Conservation (phyloP, 2,888 invertebrate species). For the Danaus chrysippus region DNA sequence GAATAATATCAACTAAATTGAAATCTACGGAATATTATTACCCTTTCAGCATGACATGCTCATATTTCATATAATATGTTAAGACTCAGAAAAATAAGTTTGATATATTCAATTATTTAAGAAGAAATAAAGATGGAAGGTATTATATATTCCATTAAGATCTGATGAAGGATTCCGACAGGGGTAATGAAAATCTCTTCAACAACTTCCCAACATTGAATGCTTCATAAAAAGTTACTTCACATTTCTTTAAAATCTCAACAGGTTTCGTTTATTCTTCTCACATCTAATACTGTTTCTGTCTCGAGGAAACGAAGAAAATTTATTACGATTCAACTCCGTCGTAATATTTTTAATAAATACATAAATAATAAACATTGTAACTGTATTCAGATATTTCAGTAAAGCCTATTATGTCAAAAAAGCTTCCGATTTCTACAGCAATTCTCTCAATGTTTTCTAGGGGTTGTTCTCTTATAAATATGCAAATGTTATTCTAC, state of each 20-base stretch:
- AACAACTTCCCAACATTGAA: too few relatives aligned
- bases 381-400: conserved; percentile 24
- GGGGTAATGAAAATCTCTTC: too few relatives aligned
- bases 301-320: too few relatives aligned
- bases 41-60: conserved; percentile 14
- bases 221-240: too few relatives aligned
- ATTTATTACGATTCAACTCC: neutral
- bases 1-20: conserved; percentile 3
- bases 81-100: too few relatives aligned
- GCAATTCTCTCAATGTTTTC: conserved; percentile 69
- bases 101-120: too few relatives aligned
- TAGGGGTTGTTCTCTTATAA: conserved; percentile 71
- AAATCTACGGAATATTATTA: conserved; percentile 12
- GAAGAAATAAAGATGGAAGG: too few relatives aligned
- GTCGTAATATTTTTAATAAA: neutral
- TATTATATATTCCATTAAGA: too few relatives aligned
- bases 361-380: neutral
- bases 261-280: too few relatives aligned
- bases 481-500: conserved; percentile 75
- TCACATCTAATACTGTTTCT: too few relatives aligned
- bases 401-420: conserved; percentile 70
- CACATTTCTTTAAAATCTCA: too few relatives aligned
- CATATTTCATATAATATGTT: conserved; percentile 39
- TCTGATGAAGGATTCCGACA: too few relatives aligned
- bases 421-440: conserved; percentile 59